Evolutionary conservation across 2,113 vertebrate genomes (phyloP), one percentile per base, ranked within the genome.

Genomic region (Columbina picui): DNA sequence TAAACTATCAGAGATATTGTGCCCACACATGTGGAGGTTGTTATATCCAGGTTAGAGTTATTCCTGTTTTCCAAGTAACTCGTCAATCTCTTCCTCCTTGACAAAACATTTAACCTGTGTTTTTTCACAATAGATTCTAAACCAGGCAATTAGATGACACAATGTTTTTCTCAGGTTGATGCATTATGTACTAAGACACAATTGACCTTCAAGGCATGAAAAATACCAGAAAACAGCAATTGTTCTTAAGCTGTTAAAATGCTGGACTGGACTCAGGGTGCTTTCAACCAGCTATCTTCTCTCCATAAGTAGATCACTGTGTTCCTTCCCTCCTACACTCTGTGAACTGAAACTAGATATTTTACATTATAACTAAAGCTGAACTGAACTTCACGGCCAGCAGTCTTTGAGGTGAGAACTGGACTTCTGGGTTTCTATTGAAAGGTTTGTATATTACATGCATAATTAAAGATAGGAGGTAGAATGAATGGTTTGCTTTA

Each of bases 31-130:
- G 56, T 68, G 36, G 60, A 90, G 45, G 18, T 49, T 69, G 74
- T 71, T 76, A 53, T 53, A 89, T 8, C 20, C 49, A 49, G 17
- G 29, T 27, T 63, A n/a, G 39, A 94, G n/a, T 29, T 91, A 57
- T 81, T 84, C 30, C 7, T 76, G 1, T 86, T 92, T 96, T 91
- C 56, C 50, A 88, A 94, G 52, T 8, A 93, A 73, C 50, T 87
- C 74, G 86, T 96, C 84, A 78, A 64, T 94, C 83, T 90, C 63
- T 74, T 87, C 89, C 56, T 94, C 61, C 32, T 49, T 79, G 74
- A 96, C 63, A 93, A 96, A 92, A 77, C 9, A 34, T 95, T 94
- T 96, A 95, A 96, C 60, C 45, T 95, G 38, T 90, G 52, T 65
- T 97, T 97, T 96, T 89, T 74, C 39, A 93, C 53, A 92, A 75